Conservation (phyloP, 2,113 vertebrate genomes). For the Sterna hirundo region DNA sequence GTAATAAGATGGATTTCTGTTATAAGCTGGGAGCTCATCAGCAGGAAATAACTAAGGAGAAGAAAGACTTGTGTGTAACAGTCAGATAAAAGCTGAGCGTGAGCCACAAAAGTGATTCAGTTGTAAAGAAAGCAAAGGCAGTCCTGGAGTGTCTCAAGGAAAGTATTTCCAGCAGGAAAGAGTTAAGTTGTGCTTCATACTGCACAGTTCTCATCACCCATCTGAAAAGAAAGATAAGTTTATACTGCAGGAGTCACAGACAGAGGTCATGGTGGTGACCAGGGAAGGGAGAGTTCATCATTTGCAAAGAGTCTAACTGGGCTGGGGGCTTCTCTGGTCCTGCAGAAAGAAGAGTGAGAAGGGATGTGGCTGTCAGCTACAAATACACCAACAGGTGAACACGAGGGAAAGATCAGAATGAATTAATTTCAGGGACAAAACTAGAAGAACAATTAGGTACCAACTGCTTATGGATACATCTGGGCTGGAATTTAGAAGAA, state of each 20-base stretch:
- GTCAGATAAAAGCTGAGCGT: background rate
- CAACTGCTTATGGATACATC: background rate
- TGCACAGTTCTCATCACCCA: background rate
- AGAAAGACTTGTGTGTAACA: background rate
- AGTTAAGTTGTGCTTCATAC: background rate
- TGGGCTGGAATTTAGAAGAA: background rate
- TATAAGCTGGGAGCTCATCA: constrained; percentile 7
- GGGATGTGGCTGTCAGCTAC: background rate
- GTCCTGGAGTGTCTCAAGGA: background rate
- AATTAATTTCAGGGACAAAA: background rate
- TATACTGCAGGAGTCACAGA: background rate
- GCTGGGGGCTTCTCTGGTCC: background rate
- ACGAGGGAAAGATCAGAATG: background rate
- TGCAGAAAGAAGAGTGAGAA: background rate
- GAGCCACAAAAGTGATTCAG: background rate
- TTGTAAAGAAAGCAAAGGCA: background rate
- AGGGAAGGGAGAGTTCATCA: background rate
- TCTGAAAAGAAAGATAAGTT: background rate
- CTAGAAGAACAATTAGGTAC: background rate
- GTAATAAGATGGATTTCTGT: constrained; percentile 22
- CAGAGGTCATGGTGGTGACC: background rate
- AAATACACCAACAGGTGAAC: background rate
- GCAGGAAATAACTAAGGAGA: background rate
- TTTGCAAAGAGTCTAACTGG: background rate
- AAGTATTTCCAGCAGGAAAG: background rate